Conservation (phyloP, 2,797 vertebrate genomes). For the Hybognathus amarus region DNA sequence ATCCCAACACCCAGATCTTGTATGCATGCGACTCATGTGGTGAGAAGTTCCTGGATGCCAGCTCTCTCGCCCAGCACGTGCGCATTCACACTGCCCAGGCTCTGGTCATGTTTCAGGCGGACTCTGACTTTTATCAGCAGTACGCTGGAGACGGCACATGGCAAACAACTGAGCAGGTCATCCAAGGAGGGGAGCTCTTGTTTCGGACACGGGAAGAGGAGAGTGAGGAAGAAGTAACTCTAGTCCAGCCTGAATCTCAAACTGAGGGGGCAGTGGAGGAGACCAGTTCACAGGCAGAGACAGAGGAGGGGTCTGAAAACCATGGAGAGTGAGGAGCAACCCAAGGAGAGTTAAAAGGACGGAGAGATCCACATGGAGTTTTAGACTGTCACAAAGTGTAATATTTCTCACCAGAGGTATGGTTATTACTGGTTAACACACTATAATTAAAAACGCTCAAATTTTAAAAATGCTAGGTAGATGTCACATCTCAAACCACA, state of each 20-base stretch:
- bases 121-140: conserved; percentile 96
- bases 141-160: conserved; percentile 80
- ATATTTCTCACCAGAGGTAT: conserved; percentile 12
- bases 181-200: conserved; percentile 87
- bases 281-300: conserved; percentile 39
- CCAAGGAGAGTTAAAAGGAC: background rate
- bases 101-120: conserved; percentile 97
- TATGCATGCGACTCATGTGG: conserved; percentile 97
- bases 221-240: conserved; percentile 54
- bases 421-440: background rate
- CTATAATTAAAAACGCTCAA: background rate
- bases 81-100: conserved; percentile 98
- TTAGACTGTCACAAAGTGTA: conserved; percentile 1
- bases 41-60: conserved; percentile 94
- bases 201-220: conserved; percentile 78
- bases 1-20: conserved; percentile 96
- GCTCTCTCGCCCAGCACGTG: conserved; percentile 93
- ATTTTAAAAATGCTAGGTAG: background rate
- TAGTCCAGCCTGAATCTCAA: conserved; percentile 54
- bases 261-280: conserved; percentile 51
- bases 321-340: conserved; percentile 43
- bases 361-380: conserved; percentile 14
- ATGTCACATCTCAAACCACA: background rate
- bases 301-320: conserved; percentile 58
- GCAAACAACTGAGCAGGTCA: conserved; percentile 87